Percentiles rank a stretch among this genome's conserved stretches.
Evolutionary conservation across 2,113 vertebrate genomes (phyloP).

Genomic region (Ageneiosus marmoratus): DNA sequence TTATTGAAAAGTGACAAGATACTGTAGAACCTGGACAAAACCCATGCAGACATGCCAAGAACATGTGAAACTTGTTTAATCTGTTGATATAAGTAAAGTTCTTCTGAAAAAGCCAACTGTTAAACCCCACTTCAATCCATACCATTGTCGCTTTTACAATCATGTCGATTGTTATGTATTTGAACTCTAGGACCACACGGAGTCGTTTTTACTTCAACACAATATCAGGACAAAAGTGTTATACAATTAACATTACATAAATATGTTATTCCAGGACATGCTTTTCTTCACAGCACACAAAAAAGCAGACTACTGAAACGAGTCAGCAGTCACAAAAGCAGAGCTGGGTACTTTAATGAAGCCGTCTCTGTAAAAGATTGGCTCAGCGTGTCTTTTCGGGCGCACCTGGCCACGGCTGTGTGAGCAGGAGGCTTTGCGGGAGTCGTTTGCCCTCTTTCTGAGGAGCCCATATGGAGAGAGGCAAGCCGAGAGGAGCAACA

Average conservation of each 20-base stretch:
- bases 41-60: neutral
- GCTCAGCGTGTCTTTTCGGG: neutral
- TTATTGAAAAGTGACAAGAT: neutral
- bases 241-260: slow-evolving; percentile 10
- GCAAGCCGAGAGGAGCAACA: slow-evolving; percentile 47
- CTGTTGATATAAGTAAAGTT: neutral
- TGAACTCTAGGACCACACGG: neutral
- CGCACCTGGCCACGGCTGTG: slow-evolving; percentile 33
- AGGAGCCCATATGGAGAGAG: slow-evolving; percentile 52
- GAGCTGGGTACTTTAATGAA: slow-evolving; percentile 28
- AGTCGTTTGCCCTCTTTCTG: slow-evolving; percentile 46
- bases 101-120: neutral
- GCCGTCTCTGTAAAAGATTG: slow-evolving; percentile 27
- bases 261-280: neutral
- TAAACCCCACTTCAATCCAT: neutral
- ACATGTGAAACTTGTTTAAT: neutral
- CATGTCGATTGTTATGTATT: neutral
- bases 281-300: neutral
- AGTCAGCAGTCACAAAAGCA: slow-evolving; percentile 6
- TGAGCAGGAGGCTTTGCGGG: slow-evolving; percentile 24
- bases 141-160: neutral
- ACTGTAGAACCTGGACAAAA: neutral
- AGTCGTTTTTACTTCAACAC: neutral
- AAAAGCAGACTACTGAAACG: slow-evolving; percentile 4
- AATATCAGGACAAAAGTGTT: neutral